A percentile compares a stretch with the other conserved stretches of the same genome.
These are phyloP conservation scores for Ceratina calcarata DNA, from an alignment of 1,140 invertebrate genomes.

Conservation along the genomic window DNA sequence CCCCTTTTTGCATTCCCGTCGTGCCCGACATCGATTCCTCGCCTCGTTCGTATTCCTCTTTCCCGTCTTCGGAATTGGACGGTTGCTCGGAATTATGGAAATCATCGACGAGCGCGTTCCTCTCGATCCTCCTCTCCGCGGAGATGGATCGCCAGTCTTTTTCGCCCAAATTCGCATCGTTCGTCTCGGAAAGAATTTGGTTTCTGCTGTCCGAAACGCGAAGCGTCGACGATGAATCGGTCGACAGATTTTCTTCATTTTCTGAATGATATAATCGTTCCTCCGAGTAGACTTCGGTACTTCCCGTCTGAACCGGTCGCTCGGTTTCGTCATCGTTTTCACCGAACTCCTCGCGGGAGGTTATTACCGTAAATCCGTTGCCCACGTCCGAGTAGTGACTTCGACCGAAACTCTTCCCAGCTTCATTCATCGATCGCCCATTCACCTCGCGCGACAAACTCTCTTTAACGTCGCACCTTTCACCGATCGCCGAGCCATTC, in stretches of 20 bases:
- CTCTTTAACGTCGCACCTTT: conserved; percentile 32
- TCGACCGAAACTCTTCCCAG: not conserved
- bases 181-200: not conserved
- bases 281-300: not conserved
- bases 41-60: not conserved
- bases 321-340: not conserved
- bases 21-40: not conserved
- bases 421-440: conserved; percentile 43
- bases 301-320: not conserved
- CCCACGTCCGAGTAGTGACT: not conserved
- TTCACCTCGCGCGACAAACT: conserved; percentile 35
- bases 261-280: not conserved
- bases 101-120: not conserved
- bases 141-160: too few relatives aligned
- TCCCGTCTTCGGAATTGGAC: not conserved
- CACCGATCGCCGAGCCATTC: conserved; percentile 19
- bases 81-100: conserved; percentile 14
- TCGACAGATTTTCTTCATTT: not conserved
- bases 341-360: not conserved
- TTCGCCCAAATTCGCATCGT: too few relatives aligned
- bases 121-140: not conserved
- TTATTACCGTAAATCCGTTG: not conserved
- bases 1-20: conserved; percentile 30
- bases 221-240: too few relatives aligned
- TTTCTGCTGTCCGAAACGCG: too few relatives aligned